Base-by-base conservation (phyloP, 2,797 vertebrate genomes). In the Peromyscus aztecus region DNA sequence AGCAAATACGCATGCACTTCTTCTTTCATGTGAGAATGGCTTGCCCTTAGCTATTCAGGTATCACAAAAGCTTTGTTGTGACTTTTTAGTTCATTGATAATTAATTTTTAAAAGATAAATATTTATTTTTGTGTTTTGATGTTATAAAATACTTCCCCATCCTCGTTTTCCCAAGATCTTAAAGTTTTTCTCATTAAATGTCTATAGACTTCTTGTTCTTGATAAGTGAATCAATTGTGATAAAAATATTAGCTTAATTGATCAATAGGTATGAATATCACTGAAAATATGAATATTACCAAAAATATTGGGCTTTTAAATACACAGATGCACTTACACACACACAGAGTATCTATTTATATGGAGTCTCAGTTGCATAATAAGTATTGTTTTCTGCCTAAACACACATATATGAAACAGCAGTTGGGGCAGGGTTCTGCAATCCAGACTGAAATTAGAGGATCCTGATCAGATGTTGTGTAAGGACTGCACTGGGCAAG, bases 71-170 rank as follows among this genome's bases (percentile, higher is more conserved):
- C 9, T 31, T 55, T 55, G 4, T 61, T 78, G n/a, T 63, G 34
- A 81, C 65, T 95, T 88, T 67, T 82, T 31, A 57, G 0, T 85
- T 84, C n/a, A 73, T 17, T 67, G 29, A 46, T 2, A n/a, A 0
- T 17, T 31, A 46, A 34, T 94, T 92, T 67, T 71, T 4, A 87
- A 93, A 93, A 43, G 24, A 3, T 14, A 87, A 27, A 27, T 89
- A 31, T 89, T 95, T 80, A 84, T 97, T 90, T 94, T 88, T 34
- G 57, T 71, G 17, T 80, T 94, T 89, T 65, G 27, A 80, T 94
- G 4, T 86, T 89, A 12, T 52, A 52, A 52, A 52, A 14, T 83
- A 23, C 14, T 90, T 89, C 67, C 1, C 14, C n/a, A 40, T 86
- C 23, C 14, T 95, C 81, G 24, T 90, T 92, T 87, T 43, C 31